A percentile compares a stretch with the other conserved stretches of the same genome.
Evolutionary conservation across 2,113 vertebrate species (phyloP).

Genomic region (Pomatostomus ruficeps): DNA sequence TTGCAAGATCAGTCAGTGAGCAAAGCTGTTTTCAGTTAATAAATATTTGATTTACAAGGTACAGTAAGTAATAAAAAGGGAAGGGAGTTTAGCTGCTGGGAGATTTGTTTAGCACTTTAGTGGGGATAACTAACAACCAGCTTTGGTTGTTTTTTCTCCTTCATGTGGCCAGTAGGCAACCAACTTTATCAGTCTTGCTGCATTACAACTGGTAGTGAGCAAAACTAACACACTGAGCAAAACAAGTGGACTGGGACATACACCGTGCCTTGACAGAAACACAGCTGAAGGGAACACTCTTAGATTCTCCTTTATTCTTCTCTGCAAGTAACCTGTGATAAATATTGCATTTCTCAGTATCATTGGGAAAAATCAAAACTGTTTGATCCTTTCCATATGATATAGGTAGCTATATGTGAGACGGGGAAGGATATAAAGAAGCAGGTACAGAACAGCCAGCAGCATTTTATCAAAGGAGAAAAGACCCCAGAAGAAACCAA

Average conservation of each 20-base stretch:
- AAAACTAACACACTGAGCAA: constrained; percentile 33
- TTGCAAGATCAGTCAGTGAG: constrained; percentile 67
- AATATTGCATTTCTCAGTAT: constrained; percentile 78
- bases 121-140: constrained; percentile 56
- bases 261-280: constrained; percentile 45
- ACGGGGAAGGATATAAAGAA: not conserved
- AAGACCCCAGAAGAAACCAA: constrained; percentile 33
- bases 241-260: constrained; percentile 39
- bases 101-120: constrained; percentile 67
- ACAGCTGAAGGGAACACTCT: constrained; percentile 72
- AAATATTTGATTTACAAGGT: constrained; percentile 79
- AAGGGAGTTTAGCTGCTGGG: constrained; percentile 69
- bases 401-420: constrained; percentile 62
- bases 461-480: constrained; percentile 66
- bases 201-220: not conserved
- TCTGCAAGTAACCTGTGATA: constrained; percentile 75
- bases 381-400: constrained; percentile 75
- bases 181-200: constrained; percentile 38
- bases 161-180: constrained; percentile 54
- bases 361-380: constrained; percentile 65
- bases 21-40: constrained; percentile 73
- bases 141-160: constrained; percentile 55
- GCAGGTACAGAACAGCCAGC: constrained; percentile 56
- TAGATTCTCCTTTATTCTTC: constrained; percentile 74
- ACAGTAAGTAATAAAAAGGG: constrained; percentile 67